Conservation (phyloP, 2,888 invertebrate species). For the Stenodera caucasica region DNA sequence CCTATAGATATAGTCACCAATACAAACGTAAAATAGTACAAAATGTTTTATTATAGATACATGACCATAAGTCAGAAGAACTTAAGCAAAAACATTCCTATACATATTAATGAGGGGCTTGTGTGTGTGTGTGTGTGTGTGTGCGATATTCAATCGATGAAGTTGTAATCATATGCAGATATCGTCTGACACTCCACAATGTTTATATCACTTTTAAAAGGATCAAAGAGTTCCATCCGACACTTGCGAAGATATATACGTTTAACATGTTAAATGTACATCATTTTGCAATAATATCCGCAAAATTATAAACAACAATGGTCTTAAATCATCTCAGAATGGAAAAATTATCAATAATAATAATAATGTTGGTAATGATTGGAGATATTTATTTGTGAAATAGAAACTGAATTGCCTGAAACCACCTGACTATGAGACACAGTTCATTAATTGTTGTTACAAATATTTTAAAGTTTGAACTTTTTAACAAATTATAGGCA, state of each 20-base stretch:
- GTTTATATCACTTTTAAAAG: conserved; percentile 38
- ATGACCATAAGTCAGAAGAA: conserved; percentile 32
- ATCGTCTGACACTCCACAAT: conserved; percentile 40
- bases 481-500: conserved; percentile 23
- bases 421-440: conserved; percentile 3
- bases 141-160: conserved; percentile 39
- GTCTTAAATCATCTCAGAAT: no score
- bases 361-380: no score
- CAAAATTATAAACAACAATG: not conserved
- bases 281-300: not conserved
- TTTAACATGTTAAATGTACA: no score
- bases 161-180: conserved; percentile 44
- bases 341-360: not conserved
- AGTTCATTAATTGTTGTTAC: conserved; percentile 3
- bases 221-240: conserved; percentile 38
- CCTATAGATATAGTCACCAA: no score
- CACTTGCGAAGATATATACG: no score
- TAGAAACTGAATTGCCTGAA: not conserved
- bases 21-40: conserved; percentile 1
- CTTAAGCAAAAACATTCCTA: conserved; percentile 29
- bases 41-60: conserved; percentile 19
- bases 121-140: not conserved
- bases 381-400: no score
- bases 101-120: conserved; percentile 40
- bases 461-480: not conserved